Evolutionary conservation across 2,888 invertebrate species (phyloP).

Genomic region (Nephrocerus scutellatus): DNA sequence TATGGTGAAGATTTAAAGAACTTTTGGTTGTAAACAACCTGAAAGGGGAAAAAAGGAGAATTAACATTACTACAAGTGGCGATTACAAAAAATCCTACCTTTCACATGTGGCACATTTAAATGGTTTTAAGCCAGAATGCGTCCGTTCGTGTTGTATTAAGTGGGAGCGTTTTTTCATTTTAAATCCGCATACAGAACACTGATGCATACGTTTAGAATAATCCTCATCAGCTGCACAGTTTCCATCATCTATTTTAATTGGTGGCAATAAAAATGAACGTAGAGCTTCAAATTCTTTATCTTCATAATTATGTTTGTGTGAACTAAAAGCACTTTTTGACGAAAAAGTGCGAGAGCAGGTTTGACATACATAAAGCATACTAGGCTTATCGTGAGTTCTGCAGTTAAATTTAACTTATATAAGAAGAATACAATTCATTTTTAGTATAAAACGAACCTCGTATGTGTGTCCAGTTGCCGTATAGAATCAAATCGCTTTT

Average conservation of each 20-base stretch:
- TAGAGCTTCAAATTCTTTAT: slow-evolving; percentile 22
- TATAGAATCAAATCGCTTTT: slow-evolving; percentile 21
- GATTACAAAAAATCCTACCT: slow-evolving; percentile 17
- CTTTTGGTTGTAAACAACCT: slow-evolving; percentile 21
- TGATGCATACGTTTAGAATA: slow-evolving; percentile 13
- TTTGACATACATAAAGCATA: slow-evolving; percentile 17
- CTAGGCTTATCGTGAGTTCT: slow-evolving; percentile 15
- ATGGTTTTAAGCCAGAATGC: slow-evolving; percentile 21
- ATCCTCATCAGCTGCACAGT: slow-evolving; percentile 7
- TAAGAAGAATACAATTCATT: background rate
- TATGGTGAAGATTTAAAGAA: slow-evolving; percentile 23
- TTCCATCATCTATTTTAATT: slow-evolving; percentile 5
- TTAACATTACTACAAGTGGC: background rate
- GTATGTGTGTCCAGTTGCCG: slow-evolving; percentile 24
- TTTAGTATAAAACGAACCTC: slow-evolving; percentile 15
- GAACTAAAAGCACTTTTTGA: slow-evolving; percentile 19
- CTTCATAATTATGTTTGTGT: slow-evolving; percentile 23
- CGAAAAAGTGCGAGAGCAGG: slow-evolving; percentile 21
- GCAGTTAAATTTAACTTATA: slow-evolving; percentile 2
- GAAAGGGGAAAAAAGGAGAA: background rate
- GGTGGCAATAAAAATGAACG: slow-evolving; percentile 22
- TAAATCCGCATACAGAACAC: slow-evolving; percentile 24
- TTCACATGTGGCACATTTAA: slow-evolving; percentile 26
- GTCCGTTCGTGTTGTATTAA: slow-evolving; percentile 23
- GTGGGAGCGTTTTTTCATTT: slow-evolving; percentile 18